These are phyloP conservation scores for Brevimyrus niger DNA, from an alignment of 2,113 vertebrate species.

Conservation along the genomic window DNA sequence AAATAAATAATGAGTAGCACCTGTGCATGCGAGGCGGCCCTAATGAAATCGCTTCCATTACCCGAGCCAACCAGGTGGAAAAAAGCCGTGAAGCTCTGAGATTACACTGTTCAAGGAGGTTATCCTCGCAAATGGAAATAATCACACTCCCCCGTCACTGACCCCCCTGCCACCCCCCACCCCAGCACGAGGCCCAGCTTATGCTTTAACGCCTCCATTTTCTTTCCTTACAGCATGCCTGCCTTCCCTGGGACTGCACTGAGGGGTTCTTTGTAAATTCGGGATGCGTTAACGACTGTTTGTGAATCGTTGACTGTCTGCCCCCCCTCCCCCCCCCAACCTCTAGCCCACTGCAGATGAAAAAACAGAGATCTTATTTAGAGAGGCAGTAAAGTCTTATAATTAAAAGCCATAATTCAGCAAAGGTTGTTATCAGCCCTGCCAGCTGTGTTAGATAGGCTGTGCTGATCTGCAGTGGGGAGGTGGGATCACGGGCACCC, in stretches of 20 bases:
- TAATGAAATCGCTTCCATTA: slow-evolving; percentile 61
- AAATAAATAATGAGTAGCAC: slow-evolving; percentile 46
- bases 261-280: slow-evolving; percentile 23
- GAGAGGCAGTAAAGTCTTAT: slow-evolving; percentile 49
- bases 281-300: neutral
- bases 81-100: slow-evolving; percentile 35
- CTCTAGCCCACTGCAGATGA: slow-evolving; percentile 25
- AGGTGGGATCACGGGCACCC: neutral
- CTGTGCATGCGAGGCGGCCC: slow-evolving; percentile 34
- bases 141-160: slow-evolving; percentile 32
- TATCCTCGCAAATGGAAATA: slow-evolving; percentile 18
- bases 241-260: neutral
- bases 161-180: slow-evolving; percentile 27
- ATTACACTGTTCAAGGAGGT: slow-evolving; percentile 5
- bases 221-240: neutral
- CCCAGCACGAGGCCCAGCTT: slow-evolving; percentile 43
- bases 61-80: slow-evolving; percentile 59
- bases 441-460: slow-evolving; percentile 52
- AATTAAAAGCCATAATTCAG: slow-evolving; percentile 61
- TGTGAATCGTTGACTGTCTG: slow-evolving; percentile 37
- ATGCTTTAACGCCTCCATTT: slow-evolving; percentile 47
- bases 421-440: slow-evolving; percentile 42
- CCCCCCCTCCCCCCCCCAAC: slow-evolving; percentile 24
- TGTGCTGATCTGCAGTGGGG: slow-evolving; percentile 9
- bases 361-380: slow-evolving; percentile 54